Base-by-base conservation (phyloP, 2,113 vertebrate genomes). In the Ammodytes dubius region DNA sequence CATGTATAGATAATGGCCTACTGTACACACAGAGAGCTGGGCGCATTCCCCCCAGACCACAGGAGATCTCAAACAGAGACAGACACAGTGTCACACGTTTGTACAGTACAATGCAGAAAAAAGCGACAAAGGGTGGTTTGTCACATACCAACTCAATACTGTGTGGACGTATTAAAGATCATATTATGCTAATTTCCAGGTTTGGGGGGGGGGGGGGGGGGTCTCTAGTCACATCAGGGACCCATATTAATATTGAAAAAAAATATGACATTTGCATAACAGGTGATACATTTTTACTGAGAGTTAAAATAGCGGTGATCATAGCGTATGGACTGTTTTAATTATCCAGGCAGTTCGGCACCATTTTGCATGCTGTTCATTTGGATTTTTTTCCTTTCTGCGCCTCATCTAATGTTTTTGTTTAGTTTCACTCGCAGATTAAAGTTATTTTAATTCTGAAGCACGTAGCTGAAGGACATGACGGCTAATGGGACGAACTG, bases 1-100 rank as follows among this genome's bases (percentile, higher is more conserved):
- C 78, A 46, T 53, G 45, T 47, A 61, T 15, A 37, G 46, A 60
- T 49, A 56, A 56, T 35, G 56, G n/a, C 42, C 35, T 35, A 57
- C 12, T 56, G 50, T 46, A n/a, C 42, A 70, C 43, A 70, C 42
- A n/a, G 39, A 61, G 14, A 27, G 27, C 27, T 27, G 7, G 72
- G 27, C 27, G 27, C 27, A 35, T 49, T 63, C 37, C 43, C 19
- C 35, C 58, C 59, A 58, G 50, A 79, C 19, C 50, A 13, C 19
- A 15, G 19, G 54, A 59, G n/a, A 35, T 49, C 14, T 10, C 12
- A n/a, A 54, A 47, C 52, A 42, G 10, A 7, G 10, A 17, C 37
- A 3, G 4, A 17, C 1, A 7, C 19, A 77, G 42, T 15, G 74
- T 66, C 19, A 11, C 5, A 2, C 0, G 3, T 19, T 47, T 46